Base-by-base conservation (phyloP, 2,113 vertebrate species). In the Pygoscelis adeliae region DNA sequence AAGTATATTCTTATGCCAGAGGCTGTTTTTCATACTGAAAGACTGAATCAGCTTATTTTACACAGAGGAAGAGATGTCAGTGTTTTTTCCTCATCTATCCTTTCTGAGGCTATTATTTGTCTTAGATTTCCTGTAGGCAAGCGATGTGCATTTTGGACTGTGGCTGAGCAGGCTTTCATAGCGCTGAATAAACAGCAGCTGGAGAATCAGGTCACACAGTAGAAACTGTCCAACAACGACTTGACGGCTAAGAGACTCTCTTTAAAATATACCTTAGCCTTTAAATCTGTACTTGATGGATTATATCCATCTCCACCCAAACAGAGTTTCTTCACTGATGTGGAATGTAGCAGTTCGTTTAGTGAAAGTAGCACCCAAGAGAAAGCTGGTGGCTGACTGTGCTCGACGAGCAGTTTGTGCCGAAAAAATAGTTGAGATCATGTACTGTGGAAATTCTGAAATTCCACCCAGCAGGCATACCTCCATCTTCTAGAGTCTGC, bases 31-130 rank as follows among this genome's bases (percentile, higher is more conserved):
- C 92, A 96, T 91, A 69, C 95, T 93, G 96, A 89, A 81, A 88
- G 76, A 96, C 94, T 97, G 97, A 97, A 97, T 97, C 91, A 97
- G 97, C 97, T 96, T 83, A 96, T 97, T 97, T 93, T 76, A 90
- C 49, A 66, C 70, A 83, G 62, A 67, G 97, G 93, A 96, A 94
- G 94, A 94, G 92, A 93, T 85, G 97, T 96, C 83, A 97, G 77
- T 74, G 67, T 59, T 87, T 96, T 93, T 89, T 65, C 97, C 96
- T 97, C 92, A 92, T 91, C 97, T 90, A 23, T 92, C 92, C 95
- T 95, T 95, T 96, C 86, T 16, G 52, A 90, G 27, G 62, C 95
- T 94, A 16, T 94, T 97, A 87, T 96, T 98, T 73, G 84, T 80
- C 97, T 98, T 95, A 83, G 90, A 96, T 97, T 98, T 98, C 97